Evolutionary conservation across 2,113 vertebrate genomes (phyloP).

Genomic region (Aspiorhynchus laticeps): DNA sequence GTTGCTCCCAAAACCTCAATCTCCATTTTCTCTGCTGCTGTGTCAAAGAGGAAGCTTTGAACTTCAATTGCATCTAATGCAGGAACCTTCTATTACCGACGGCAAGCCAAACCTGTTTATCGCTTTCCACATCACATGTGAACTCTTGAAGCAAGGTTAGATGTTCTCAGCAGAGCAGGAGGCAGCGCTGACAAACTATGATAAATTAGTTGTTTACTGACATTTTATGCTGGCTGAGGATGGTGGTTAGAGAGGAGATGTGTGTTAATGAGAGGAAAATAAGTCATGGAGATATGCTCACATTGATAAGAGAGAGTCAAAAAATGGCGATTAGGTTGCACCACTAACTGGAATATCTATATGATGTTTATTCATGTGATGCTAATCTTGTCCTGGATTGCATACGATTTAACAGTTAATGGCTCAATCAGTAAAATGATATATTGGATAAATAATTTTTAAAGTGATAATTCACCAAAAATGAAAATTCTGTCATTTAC

Average conservation of each 20-base stretch:
- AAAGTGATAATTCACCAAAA: no score
- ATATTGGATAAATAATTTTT: background rate
- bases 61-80: slow-evolving; percentile 4
- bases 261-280: slow-evolving; percentile 25
- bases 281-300: slow-evolving; percentile 12
- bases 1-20: background rate
- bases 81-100: background rate
- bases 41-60: slow-evolving; percentile 9
- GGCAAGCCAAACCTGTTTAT: slow-evolving; percentile 2
- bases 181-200: slow-evolving; percentile 34
- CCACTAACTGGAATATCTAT: background rate
- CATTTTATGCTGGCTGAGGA: slow-evolving; percentile 37
- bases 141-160: slow-evolving; percentile 16
- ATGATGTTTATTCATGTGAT: background rate
- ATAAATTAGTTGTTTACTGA: slow-evolving; percentile 44
- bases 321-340: background rate
- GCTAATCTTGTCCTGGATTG: background rate
- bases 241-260: slow-evolving; percentile 21
- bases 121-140: background rate
- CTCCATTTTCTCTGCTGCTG: background rate
- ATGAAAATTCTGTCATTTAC: no score
- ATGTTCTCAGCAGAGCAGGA: slow-evolving; percentile 31
- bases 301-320: slow-evolving; percentile 13
- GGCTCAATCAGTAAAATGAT: background rate
- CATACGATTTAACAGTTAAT: background rate